A percentile compares a stretch with the other conserved stretches of the same genome.
Evolutionary conservation across 2,888 invertebrate genomes (phyloP).

Genomic region (Lasioglossum vierecki): DNA sequence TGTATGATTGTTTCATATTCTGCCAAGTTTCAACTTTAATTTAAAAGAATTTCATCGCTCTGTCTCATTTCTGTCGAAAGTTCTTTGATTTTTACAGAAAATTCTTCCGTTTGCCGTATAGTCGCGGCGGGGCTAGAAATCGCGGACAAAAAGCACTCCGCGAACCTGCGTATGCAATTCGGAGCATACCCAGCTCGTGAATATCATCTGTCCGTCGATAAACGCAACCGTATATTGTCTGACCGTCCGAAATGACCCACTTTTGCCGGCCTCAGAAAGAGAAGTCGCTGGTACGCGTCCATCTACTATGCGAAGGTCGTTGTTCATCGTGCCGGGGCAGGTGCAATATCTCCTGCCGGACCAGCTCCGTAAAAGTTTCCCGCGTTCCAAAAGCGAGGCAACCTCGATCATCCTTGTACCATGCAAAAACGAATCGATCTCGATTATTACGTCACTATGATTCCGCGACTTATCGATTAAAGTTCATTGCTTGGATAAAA

Average conservation of each 20-base stretch:
- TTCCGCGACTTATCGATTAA: too few relatives aligned
- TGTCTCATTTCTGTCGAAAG: too few relatives aligned
- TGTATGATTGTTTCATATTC: too few relatives aligned
- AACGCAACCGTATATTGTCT: slow-evolving; percentile 21
- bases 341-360: slow-evolving; percentile 24
- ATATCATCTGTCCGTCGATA: slow-evolving; percentile 26
- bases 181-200: slow-evolving; percentile 9
- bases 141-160: background rate
- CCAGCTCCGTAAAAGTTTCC: background rate
- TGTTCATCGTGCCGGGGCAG: slow-evolving; percentile 38
- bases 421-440: slow-evolving; percentile 29
- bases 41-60: too few relatives aligned
- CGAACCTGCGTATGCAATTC: background rate
- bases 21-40: too few relatives aligned
- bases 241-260: slow-evolving; percentile 38
- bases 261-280: slow-evolving; percentile 36
- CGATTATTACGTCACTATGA: background rate
- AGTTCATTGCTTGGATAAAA: too few relatives aligned
- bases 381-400: background rate
- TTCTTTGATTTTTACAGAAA: too few relatives aligned
- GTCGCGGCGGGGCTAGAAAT: background rate
- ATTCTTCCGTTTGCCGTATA: too few relatives aligned
- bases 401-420: background rate
- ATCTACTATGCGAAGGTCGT: slow-evolving; percentile 46
- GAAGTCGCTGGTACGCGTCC: slow-evolving; percentile 23